Base-by-base conservation (phyloP, 2,797 vertebrate species). In the Eospalax fontanierii region DNA sequence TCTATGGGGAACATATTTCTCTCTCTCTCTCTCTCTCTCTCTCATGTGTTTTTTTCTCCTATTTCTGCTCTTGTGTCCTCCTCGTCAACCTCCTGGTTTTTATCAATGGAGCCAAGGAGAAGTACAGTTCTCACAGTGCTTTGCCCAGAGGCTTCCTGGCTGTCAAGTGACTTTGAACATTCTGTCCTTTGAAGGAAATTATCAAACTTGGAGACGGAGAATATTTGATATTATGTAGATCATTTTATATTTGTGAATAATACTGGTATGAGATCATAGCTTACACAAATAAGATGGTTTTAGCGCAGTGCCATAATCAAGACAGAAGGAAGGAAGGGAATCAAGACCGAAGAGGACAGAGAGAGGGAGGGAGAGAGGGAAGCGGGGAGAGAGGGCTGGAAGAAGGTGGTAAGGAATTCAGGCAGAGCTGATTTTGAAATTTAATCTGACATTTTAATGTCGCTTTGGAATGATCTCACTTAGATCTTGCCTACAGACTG, bases 101-200 rank as follows among this genome's bases (percentile, higher is more conserved):
- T 95, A 87, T 83, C 79, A 80, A 66, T 6, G 6, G 14, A 91
- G 12, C 66, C 40, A 87, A 87, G 83, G 19, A 91, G 94, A 95
- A 66, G 8, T 16, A 1, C 22, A 24, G 24, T 50, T 33, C 46
- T 59, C 70, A n/a, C n/a, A 78, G 14, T 1, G 24, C 59, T 92
- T 94, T 59, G 40, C 79, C 12, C 28, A 1, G 22, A 61, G 59
- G 16, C 22, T 81, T 89, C 15, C 18, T 59, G 74, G 57, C 40
- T 90, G 88, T 88, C 71, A 26, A 18, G 38, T 33, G 76, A 40
- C 76, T 96, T 90, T 94, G 94, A 96, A 87, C 80, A 86, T 87
- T 96, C 84, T 94, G 70, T 78, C 80, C 82, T 75, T 95, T 89
- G 83, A 91, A 89, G 40, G 24, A 35, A 68, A 28, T 79, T 46